Percentiles rank a stretch among this genome's conserved stretches.
These are phyloP conservation scores for Vanessa atalanta DNA, from an alignment of 1,140 invertebrate species.

Conservation along the genomic window DNA sequence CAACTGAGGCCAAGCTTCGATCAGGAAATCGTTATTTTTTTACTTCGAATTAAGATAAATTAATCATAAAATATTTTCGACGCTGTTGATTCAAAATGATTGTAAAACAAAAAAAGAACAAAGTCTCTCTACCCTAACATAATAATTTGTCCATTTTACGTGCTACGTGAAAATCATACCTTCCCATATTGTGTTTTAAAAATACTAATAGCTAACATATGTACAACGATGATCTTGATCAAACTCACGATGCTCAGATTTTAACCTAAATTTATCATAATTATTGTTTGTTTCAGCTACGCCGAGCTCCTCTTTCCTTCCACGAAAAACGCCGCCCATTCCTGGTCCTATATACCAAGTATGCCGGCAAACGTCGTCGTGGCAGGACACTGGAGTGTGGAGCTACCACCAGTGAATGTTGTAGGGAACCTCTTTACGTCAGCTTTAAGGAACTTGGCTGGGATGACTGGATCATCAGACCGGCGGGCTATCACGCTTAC, in stretches of 20 bases:
- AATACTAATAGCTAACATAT: not conserved
- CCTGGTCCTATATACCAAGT: conserved; percentile 86
- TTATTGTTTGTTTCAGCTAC: conserved; percentile 48
- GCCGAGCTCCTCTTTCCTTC: conserved; percentile 83
- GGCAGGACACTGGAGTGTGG: conserved; percentile 86
- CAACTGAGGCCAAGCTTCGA: too few relatives aligned
- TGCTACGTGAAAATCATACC: too few relatives aligned
- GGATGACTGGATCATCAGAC: conserved; percentile 93
- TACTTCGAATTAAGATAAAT: too few relatives aligned
- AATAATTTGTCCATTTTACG: too few relatives aligned
- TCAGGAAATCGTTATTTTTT: too few relatives aligned
- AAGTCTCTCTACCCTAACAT: too few relatives aligned
- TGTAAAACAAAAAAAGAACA: too few relatives aligned
- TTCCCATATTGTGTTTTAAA: not conserved
- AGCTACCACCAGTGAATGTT: conserved; percentile 87
- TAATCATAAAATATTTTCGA: too few relatives aligned
- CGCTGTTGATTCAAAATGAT: too few relatives aligned
- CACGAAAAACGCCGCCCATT: conserved; percentile 86
- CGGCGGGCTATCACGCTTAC: conserved; percentile 90
- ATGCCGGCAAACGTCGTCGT: conserved; percentile 81
- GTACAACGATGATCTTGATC: too few relatives aligned
- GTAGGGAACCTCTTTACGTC: conserved; percentile 90
- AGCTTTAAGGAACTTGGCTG: conserved; percentile 92
- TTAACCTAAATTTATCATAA: not conserved
- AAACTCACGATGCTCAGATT: too few relatives aligned